phyloP scores from a whole-genome alignment of 2,113 vertebrate genomes.

The Xiphophorus hellerii region DNA sequence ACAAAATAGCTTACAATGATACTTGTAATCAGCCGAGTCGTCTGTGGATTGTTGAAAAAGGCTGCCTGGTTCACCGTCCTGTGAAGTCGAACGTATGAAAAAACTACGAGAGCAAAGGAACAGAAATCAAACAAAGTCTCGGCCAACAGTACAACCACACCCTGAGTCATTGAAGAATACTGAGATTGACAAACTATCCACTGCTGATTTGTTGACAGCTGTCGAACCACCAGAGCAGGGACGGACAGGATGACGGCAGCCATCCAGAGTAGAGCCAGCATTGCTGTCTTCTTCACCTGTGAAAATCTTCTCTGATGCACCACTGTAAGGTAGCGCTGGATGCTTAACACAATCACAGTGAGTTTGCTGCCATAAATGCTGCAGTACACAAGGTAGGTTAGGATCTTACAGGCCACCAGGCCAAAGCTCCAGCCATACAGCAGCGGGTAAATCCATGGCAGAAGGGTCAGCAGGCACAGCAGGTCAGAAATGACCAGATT shows the following conservation, averaged over 20 bases:
- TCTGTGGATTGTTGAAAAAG: constrained; percentile 43
- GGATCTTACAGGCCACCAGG: constrained; percentile 21
- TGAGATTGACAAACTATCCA: rapidly evolving
- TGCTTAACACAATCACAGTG: constrained; percentile 20
- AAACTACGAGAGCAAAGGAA: constrained; percentile 3
- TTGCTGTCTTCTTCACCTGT: not conserved
- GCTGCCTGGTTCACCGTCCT: constrained; percentile 9
- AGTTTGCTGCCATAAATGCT: constrained; percentile 15
- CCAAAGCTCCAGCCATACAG: constrained; percentile 23
- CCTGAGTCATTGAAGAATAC: constrained; percentile 1
- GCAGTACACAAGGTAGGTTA: not conserved
- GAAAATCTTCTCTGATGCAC: not conserved
- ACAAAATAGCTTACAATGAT: constrained; percentile 18
- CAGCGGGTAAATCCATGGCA: constrained; percentile 16
- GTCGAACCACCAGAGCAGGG: not conserved
- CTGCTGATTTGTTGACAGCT: not conserved
- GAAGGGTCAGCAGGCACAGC: constrained; percentile 32
- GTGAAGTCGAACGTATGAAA: constrained; percentile 20
- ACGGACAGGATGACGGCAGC: constrained; percentile 13
- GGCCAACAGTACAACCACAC: constrained; percentile 1
- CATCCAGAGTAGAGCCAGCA: constrained; percentile 19
- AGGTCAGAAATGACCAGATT: constrained; percentile 42
- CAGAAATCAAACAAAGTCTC: not conserved
- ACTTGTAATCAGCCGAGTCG: constrained; percentile 21
- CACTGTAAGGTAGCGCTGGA: constrained; percentile 40